A percentile compares a stretch with the other conserved stretches of the same genome.
phyloP scores from a whole-genome alignment of 2,113 vertebrate genomes.

The Caracal caracal region DNA sequence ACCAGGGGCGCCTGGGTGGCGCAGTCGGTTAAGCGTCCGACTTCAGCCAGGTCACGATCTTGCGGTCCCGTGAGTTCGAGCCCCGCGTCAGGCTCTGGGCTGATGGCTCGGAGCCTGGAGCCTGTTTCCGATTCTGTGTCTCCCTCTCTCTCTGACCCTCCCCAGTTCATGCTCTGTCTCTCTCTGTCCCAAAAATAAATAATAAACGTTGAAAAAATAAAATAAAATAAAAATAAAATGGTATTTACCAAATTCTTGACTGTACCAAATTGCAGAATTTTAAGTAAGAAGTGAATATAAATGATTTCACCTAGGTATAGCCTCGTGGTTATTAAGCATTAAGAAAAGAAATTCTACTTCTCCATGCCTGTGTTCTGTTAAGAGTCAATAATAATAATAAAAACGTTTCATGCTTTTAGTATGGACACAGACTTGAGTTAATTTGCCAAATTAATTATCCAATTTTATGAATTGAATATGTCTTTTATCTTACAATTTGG shows the following conservation, averaged over 20 bases:
- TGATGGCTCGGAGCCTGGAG: no score
- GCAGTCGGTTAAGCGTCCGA: no score
- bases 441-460: constrained; percentile 65
- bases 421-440: constrained; percentile 36
- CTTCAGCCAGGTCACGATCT: no score
- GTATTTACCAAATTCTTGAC: constrained; percentile 50
- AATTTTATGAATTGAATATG: constrained; percentile 45
- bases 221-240: no score
- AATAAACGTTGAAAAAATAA: no score
- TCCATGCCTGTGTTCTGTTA: constrained; percentile 31
- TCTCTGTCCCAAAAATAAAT: no score
- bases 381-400: constrained; percentile 39
- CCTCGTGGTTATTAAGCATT: constrained; percentile 54
- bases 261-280: constrained; percentile 34
- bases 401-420: constrained; percentile 1
- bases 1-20: no score
- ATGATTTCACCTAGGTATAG: constrained; percentile 29
- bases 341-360: constrained; percentile 42
- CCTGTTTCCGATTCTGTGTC: no score
- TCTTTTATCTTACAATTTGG: constrained; percentile 43
- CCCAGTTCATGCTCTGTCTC: no score
- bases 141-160: no score
- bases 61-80: no score
- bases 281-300: constrained; percentile 27
- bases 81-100: no score